Percentiles rank a stretch among this genome's conserved stretches.
These are phyloP conservation scores for Trichonephila inaurata DNA, from an alignment of 1,140 invertebrate species.

Conservation along the genomic window DNA sequence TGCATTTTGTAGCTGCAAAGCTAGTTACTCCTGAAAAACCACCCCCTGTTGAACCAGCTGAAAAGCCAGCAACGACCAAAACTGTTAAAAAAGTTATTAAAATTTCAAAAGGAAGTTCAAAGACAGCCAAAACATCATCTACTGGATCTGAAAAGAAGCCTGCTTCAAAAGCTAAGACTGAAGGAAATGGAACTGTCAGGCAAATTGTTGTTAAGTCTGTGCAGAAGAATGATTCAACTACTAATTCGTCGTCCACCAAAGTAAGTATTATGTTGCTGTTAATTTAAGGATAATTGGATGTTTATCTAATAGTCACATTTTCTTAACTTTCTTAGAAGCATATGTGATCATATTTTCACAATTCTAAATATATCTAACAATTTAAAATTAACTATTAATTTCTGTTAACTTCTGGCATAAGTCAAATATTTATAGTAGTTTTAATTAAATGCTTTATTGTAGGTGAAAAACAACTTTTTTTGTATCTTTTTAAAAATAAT, in stretches of 20 bases:
- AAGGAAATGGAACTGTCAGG: conserved; percentile 27
- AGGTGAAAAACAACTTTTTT: too few species aligned
- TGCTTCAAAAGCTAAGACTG: conserved; percentile 7
- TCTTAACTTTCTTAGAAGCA: too few species aligned
- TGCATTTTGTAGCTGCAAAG: neutral
- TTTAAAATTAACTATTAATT: too few species aligned
- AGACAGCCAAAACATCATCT: conserved; percentile 1
- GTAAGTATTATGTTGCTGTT: neutral
- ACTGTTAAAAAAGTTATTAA: conserved; percentile 47
- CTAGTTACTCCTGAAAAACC: neutral
- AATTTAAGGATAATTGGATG: too few species aligned
- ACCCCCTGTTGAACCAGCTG: neutral
- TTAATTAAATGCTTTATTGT: too few species aligned
- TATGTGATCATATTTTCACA: too few species aligned
- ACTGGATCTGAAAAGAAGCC: neutral
- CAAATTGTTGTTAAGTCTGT: conserved; percentile 45
- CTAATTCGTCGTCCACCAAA: neutral
- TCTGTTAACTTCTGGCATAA: too few species aligned
- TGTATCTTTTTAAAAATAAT: too few species aligned
- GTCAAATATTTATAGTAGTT: too few species aligned
- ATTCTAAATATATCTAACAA: too few species aligned
- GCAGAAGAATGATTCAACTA: conserved; percentile 32
- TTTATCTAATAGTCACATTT: too few species aligned
- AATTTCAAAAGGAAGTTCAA: conserved; percentile 15
- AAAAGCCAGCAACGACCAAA: conserved; percentile 21